Evolutionary conservation across 2,888 invertebrate species (phyloP).

Genomic region (Caenorhabditis sinica): DNA sequence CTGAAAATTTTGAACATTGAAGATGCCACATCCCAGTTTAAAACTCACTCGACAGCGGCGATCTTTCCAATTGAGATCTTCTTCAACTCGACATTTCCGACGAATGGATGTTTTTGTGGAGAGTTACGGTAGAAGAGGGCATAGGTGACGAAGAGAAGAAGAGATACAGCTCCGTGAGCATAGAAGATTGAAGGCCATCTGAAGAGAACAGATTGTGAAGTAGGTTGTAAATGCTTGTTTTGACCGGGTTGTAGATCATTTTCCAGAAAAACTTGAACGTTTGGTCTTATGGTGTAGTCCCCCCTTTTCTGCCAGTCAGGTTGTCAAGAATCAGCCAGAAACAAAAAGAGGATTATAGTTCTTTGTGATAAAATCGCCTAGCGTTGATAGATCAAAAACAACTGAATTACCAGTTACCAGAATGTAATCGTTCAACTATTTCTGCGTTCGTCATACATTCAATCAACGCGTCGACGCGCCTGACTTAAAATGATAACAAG

Average conservation of each 20-base stretch:
- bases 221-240: background rate
- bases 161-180: constrained; percentile 79
- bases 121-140: constrained; percentile 81
- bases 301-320: background rate
- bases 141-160: constrained; percentile 78
- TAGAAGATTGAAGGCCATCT: constrained; percentile 82
- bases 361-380: constrained; percentile 27
- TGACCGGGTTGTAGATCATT: constrained; percentile 12
- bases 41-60: constrained; percentile 70
- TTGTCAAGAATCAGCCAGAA: constrained; percentile 4
- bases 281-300: constrained; percentile 28
- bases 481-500: constrained; percentile 27
- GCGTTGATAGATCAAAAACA: constrained; percentile 33
- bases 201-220: too few species aligned
- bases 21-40: background rate
- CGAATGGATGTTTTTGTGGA: constrained; percentile 81
- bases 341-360: constrained; percentile 38
- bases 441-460: background rate
- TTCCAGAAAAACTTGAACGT: constrained; percentile 23
- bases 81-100: constrained; percentile 80
- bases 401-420: constrained; percentile 22
- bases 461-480: constrained; percentile 4
- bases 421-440: constrained; percentile 35
- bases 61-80: constrained; percentile 83
- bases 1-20: constrained; percentile 55